These are phyloP conservation scores for Drosophila insularis DNA, from an alignment of 1,140 invertebrate species.

Conservation along the genomic window DNA sequence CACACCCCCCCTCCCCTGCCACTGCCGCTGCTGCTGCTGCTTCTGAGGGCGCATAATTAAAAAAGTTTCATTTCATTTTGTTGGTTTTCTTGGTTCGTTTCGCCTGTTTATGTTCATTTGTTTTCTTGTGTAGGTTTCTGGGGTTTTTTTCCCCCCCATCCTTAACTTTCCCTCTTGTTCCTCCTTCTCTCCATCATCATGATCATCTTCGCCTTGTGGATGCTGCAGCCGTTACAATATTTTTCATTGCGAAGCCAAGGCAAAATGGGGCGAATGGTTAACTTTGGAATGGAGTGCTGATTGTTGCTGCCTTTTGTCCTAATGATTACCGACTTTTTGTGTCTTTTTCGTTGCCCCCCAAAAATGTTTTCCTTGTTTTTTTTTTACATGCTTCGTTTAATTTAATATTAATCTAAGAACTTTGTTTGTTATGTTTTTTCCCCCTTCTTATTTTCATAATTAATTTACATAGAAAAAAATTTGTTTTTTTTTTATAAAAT, in stretches of 20 bases:
- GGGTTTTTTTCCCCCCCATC: constrained; percentile 46
- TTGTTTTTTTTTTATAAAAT: too few species aligned
- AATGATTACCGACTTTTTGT: constrained; percentile 75
- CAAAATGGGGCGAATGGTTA: constrained; percentile 29
- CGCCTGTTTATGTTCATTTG: constrained; percentile 80
- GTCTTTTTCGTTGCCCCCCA: constrained; percentile 11
- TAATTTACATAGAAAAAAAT: neutral
- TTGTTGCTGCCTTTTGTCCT: constrained; percentile 54
- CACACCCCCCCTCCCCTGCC: neutral
- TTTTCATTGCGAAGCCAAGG: neutral
- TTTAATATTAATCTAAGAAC: constrained; percentile 82
- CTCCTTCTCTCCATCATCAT: constrained; percentile 8
- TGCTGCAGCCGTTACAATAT: constrained; percentile 37
- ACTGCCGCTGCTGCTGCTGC: constrained; percentile 26
- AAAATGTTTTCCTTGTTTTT: neutral
- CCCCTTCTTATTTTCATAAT: neutral
- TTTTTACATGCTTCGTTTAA: constrained; percentile 81
- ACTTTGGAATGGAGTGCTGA: constrained; percentile 24
- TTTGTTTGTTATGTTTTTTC: constrained; percentile 63
- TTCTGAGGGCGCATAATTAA: constrained; percentile 79
- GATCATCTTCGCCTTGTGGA: neutral
- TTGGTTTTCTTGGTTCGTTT: constrained; percentile 81
- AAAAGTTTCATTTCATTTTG: constrained; percentile 82
- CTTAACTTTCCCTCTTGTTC: neutral
- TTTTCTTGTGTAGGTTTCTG: constrained; percentile 77